Base-by-base conservation (phyloP, 1,140 invertebrate genomes). In the Reticulitermes speratus region DNA sequence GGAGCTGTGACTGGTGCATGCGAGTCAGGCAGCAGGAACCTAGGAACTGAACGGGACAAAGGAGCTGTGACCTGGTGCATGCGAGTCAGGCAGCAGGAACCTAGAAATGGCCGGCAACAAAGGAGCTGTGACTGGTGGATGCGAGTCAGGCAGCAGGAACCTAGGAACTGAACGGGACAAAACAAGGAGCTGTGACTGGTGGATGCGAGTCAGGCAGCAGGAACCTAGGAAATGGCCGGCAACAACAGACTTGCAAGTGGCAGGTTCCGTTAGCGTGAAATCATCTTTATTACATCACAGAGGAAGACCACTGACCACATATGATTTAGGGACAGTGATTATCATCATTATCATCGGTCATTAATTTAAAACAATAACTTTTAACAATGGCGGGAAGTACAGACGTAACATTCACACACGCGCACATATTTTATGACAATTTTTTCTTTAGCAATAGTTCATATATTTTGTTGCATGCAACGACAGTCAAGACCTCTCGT, bases 301-400 rank as follows among this genome's bases (percentile, higher is more conserved):
- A 75, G 25, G 59, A 65, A 30, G 65, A 75, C 65, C 65, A 75
- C 65, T 75, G 65, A 30, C 65, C 65, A 25, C 65, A n/a, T 30
- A 75, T 55, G 52, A 25, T 75, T 30, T 75, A 8, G 65, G n/a
- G 65, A 6, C 65, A 30, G 65, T 11, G 65, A 30, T 30, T 25
- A 30, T 75, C 65, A 75, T 75, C 65, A 75, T n/a, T 75, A 55
- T 55, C 52, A 55, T 75, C 65, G 65, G 38, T 75, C 65, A 75
- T 75, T 75, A 75, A 75, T 75, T 75, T 75, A n/a, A 75, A 75
- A 75, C 65, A 75, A 75, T 75, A 75, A 75, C 65, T 75, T 75
- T 25, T 75, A 75, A 75, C 65, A 75, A 75, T 75, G 25, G 65
- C 65, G 65, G 65, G 65, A 75, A 25, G 65, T 75, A 75, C 65